Evolutionary conservation across 2,113 vertebrate genomes (phyloP).

Genomic region (Lepus americanus): DNA sequence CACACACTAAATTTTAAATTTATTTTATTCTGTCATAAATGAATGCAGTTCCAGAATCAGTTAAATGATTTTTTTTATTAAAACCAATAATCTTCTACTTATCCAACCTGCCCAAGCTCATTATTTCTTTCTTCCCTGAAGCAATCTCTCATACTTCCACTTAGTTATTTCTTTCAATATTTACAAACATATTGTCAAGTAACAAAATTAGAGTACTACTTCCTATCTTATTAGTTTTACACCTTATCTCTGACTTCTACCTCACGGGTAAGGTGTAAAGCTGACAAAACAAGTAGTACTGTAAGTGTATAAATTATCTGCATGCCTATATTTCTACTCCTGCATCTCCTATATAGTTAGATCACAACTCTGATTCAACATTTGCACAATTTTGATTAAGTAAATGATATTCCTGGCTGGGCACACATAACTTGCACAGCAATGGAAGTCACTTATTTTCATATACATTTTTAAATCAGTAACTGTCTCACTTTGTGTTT

Average conservation of each 20-base stretch:
- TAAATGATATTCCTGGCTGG: not conserved
- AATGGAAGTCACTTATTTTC: not conserved
- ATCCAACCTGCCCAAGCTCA: not conserved
- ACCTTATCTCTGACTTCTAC: not conserved
- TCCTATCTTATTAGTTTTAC: not conserved
- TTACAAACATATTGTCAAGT: not conserved
- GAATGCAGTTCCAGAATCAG: not conserved
- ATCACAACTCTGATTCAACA: not conserved
- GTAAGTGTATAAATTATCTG: not conserved
- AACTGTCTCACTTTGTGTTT: not conserved
- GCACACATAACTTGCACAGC: not conserved
- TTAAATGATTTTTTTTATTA: not conserved
- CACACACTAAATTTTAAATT: not conserved
- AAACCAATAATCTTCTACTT: not conserved
- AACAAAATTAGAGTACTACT: not conserved
- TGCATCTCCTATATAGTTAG: not conserved
- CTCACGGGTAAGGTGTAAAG: not conserved
- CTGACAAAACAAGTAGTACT: not conserved
- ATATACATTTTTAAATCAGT: not conserved
- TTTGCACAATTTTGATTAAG: not conserved
- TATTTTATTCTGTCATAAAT: conserved; percentile 2
- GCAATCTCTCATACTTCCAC: not conserved
- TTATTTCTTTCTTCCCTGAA: not conserved
- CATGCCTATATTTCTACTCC: not conserved
- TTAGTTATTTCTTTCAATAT: not conserved